Conservation (phyloP, 37 sponge, comb jelly and placozoan genomes). For the Geodia barretti region DNA sequence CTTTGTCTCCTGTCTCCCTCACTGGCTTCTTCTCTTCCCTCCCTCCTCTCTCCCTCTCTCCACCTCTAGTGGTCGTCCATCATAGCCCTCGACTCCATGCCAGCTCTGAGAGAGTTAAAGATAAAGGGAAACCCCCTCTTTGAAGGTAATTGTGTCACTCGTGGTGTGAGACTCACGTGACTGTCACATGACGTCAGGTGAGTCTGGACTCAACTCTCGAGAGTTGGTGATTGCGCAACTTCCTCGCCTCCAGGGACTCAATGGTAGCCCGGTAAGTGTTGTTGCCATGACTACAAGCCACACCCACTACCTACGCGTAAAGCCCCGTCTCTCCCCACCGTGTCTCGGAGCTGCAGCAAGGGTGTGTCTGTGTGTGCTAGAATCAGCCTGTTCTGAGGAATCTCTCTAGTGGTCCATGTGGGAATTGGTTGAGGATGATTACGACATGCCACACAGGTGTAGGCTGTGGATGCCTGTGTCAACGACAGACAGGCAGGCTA, state of each 20-base stretch:
- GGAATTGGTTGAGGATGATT: background rate
- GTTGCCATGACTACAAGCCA: background rate
- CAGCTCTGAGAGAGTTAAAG: constrained; percentile 67
- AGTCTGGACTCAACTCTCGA: constrained; percentile 42
- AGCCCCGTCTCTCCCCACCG: background rate
- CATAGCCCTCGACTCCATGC: constrained; percentile 37
- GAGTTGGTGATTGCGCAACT: constrained; percentile 76
- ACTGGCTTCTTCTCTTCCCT: no score
- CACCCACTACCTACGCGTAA: background rate
- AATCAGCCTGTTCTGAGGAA: background rate
- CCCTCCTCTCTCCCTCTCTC: background rate
- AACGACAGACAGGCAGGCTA: no score
- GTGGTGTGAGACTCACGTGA: background rate
- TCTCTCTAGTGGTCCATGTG: background rate
- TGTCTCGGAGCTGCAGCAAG: background rate
- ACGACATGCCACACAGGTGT: no score
- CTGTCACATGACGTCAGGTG: constrained; percentile 14
- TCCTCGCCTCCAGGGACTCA: constrained; percentile 43
- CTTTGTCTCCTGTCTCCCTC: no score
- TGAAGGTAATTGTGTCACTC: constrained; percentile 37
- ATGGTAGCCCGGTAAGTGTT: constrained; percentile 69
- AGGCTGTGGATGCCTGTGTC: no score
- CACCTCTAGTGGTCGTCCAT: constrained; percentile 68
- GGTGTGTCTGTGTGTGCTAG: background rate
- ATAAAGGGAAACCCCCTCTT: constrained; percentile 70